A percentile compares a stretch with the other conserved stretches of the same genome.
Evolutionary conservation across 2,888 invertebrate genomes (phyloP).

Genomic region (Dasysyrphus albostriatus): DNA sequence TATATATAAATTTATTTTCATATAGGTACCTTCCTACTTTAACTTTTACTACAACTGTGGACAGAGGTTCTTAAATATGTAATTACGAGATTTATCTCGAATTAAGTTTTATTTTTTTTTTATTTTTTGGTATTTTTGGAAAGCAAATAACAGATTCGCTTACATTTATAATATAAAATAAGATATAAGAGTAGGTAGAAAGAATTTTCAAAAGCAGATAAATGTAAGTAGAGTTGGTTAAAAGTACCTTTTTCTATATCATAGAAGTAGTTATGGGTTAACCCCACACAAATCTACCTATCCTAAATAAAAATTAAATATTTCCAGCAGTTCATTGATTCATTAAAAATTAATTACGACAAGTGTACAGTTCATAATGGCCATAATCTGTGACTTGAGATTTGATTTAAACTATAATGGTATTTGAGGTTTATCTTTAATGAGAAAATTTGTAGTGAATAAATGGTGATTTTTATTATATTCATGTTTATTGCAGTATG

Average conservation of each 20-base stretch:
- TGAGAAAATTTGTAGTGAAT: not conserved
- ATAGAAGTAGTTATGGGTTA: no score
- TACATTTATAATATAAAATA: conserved; percentile 19
- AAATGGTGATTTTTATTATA: not conserved
- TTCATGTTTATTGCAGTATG: not conserved
- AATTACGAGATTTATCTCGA: conserved; percentile 41
- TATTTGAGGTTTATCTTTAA: not conserved
- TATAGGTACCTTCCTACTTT: not conserved
- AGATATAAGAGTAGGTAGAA: not conserved
- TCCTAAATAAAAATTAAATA: not conserved
- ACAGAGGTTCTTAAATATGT: conserved; percentile 48
- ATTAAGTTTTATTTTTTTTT: conserved; percentile 15
- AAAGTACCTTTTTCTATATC: not conserved
- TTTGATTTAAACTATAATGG: not conserved
- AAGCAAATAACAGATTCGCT: conserved; percentile 27
- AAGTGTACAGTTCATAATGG: no score
- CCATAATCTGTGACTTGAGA: not conserved
- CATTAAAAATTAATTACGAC: not conserved
- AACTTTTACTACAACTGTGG: conserved; percentile 12
- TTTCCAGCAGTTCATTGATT: not conserved
- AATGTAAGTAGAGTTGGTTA: not conserved
- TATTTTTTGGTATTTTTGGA: not conserved
- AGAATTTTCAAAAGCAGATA: not conserved
- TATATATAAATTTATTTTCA: conserved; percentile 16
- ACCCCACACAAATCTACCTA: no score